Conservation (phyloP, 2,797 vertebrate species). For the Alexandromys oeconomus region DNA sequence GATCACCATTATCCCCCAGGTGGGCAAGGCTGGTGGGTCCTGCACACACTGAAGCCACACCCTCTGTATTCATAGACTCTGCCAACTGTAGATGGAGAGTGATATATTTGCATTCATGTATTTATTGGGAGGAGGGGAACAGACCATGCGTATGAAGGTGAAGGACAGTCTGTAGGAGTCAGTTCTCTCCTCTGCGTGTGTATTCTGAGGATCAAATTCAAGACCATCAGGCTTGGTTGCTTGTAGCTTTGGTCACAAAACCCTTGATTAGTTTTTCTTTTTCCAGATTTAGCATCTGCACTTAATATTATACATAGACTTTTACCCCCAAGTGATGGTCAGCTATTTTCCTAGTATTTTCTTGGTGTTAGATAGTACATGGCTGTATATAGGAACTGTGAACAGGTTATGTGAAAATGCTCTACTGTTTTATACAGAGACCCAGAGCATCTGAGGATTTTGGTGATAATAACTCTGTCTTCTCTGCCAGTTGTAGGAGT, state of each 20-base stretch:
- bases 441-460: background rate
- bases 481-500: background rate
- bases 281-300: background rate
- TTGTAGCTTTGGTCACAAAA: background rate
- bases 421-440: background rate
- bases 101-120: background rate
- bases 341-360: background rate
- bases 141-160: background rate
- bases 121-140: background rate
- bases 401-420: background rate
- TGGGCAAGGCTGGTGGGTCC: conserved; percentile 22
- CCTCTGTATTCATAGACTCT: too few relatives aligned
- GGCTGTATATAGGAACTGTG: background rate
- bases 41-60: fast-evolving
- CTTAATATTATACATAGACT: background rate
- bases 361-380: background rate
- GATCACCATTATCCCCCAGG: conserved; percentile 98
- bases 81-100: background rate
- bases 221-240: background rate
- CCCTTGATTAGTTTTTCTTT: background rate
- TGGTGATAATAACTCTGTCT: background rate
- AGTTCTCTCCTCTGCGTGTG: background rate
- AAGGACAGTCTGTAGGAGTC: background rate
- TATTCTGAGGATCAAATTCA: background rate
- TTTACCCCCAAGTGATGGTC: background rate